Evolutionary conservation across 1,140 invertebrate genomes (phyloP).

Genomic region (Diabrotica virgifera): DNA sequence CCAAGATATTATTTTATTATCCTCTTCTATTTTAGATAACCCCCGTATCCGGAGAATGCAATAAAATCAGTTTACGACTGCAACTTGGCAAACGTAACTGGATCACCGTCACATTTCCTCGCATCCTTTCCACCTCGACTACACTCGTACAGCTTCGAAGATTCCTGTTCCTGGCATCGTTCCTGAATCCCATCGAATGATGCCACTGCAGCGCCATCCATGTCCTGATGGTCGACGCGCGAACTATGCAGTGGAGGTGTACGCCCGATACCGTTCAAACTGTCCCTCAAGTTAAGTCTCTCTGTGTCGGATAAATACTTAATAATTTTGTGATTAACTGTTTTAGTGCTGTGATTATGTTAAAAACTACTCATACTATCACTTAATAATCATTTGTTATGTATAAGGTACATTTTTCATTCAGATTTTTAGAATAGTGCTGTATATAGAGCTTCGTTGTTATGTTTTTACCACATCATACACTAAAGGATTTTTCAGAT

Average conservation of each 20-base stretch:
- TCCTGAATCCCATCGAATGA: conserved; percentile 4
- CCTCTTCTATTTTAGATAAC: too few relatives aligned
- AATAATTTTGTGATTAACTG: conserved; percentile 30
- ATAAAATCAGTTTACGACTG: too few relatives aligned
- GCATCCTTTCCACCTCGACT: background rate
- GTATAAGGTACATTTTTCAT: conserved; percentile 27
- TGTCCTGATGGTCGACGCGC: conserved; percentile 28
- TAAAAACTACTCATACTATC: conserved; percentile 14
- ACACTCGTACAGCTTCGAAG: conserved; percentile 6
- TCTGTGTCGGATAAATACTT: conserved; percentile 16
- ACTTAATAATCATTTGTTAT: conserved; percentile 14
- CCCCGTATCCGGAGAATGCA: too few relatives aligned
- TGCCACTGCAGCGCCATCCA: conserved; percentile 20
- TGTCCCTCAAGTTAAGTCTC: conserved; percentile 26
- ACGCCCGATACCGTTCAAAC: conserved; percentile 31
- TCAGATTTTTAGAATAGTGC: conserved; percentile 24
- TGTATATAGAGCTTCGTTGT: conserved; percentile 21
- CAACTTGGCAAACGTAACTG: too few relatives aligned
- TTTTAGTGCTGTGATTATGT: conserved; percentile 31
- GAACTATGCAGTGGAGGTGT: conserved; percentile 31
- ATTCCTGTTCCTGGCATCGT: conserved; percentile 4
- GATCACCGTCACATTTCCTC: background rate
- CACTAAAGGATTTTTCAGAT: background rate
- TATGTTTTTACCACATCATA: conserved; percentile 21
- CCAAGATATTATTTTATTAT: too few relatives aligned